Conservation (phyloP, 2,113 vertebrate species). For the Neogale vison region DNA sequence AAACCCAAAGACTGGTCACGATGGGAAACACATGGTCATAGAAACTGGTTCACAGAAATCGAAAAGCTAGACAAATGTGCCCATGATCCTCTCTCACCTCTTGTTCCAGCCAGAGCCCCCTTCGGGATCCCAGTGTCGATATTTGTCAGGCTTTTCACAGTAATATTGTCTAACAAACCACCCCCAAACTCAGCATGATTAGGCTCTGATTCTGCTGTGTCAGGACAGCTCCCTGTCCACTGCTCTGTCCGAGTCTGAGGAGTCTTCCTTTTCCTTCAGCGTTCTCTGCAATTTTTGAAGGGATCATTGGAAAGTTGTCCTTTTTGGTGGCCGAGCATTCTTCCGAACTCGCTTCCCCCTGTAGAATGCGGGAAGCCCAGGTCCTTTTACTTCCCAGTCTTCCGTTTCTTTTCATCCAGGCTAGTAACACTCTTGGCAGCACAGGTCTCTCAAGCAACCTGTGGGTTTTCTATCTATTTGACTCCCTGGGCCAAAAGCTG, state of each 20-base stretch:
- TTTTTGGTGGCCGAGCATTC: neutral
- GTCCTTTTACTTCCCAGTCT: neutral
- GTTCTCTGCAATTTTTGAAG: neutral
- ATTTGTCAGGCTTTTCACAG: neutral
- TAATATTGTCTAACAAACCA: neutral
- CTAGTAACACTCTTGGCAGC: neutral
- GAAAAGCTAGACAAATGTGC: neutral
- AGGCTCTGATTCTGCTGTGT: neutral
- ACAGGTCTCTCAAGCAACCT: neutral
- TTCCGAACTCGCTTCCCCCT: neutral
- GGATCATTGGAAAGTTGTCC: neutral
- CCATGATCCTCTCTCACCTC: neutral
- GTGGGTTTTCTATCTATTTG: neutral
- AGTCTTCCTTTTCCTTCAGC: neutral
- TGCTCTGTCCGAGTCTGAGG: neutral
- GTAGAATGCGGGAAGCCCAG: neutral
- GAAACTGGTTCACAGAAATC: neutral
- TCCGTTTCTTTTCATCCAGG: neutral
- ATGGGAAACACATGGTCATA: neutral
- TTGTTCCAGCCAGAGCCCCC: neutral
- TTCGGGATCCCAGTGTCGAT: neutral
- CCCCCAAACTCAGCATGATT: neutral
- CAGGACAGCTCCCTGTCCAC: neutral
- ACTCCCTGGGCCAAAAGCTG: neutral
- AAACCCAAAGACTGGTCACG: neutral